These are phyloP conservation scores for Cervus canadensis DNA, from an alignment of 2,113 vertebrate species.

Conservation along the genomic window DNA sequence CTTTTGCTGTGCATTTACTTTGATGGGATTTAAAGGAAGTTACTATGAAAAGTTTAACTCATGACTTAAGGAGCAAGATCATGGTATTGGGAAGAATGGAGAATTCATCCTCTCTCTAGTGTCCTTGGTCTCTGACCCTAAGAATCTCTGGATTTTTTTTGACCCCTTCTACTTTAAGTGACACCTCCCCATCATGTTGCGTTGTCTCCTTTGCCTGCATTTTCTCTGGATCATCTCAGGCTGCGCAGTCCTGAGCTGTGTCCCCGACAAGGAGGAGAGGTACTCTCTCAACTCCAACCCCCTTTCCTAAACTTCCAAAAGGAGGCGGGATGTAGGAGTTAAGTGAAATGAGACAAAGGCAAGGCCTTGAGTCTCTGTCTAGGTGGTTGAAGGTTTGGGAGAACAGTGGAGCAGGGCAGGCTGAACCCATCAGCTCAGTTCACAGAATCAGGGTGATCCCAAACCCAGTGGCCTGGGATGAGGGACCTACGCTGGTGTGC, in stretches of 20 bases:
- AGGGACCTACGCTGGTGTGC: not conserved
- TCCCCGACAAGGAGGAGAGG: not conserved
- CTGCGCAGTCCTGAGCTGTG: accelerated
- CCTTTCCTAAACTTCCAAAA: not conserved
- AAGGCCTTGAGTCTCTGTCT: not conserved
- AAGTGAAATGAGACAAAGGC: not conserved
- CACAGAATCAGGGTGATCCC: not conserved
- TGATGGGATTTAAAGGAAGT: not conserved
- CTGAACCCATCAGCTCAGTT: not conserved
- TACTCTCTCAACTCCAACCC: not conserved
- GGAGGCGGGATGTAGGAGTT: not conserved
- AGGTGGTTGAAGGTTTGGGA: not conserved
- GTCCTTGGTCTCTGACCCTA: not conserved
- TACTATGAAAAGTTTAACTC: not conserved
- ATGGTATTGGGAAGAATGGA: not conserved
- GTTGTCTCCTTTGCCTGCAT: accelerated
- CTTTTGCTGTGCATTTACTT: not conserved
- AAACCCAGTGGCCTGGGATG: not conserved
- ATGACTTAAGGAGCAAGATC: not conserved
- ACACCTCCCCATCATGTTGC: accelerated
- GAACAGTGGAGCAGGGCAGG: not conserved
- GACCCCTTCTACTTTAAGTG: not conserved
- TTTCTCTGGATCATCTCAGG: not conserved
- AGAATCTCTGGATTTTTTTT: not conserved
- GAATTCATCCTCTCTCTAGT: not conserved